phyloP scores from a whole-genome alignment of 2,797 vertebrate genomes.

The Prionace glauca region DNA sequence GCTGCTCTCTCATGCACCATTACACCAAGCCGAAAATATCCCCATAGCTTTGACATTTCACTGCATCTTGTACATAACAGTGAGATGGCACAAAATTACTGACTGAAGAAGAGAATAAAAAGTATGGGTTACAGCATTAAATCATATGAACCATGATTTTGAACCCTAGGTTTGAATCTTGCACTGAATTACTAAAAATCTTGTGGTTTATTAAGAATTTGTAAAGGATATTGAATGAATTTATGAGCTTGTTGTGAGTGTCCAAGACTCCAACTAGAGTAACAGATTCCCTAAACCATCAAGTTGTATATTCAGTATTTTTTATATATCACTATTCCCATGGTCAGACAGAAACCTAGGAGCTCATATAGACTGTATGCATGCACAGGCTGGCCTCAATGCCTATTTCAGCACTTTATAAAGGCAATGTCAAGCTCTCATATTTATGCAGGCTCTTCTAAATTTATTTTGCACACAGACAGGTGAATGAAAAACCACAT shows the following conservation, averaged over 20 bases:
- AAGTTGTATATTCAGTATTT: neutral
- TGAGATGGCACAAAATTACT: neutral
- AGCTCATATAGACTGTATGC: too few relatives aligned
- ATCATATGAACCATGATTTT: neutral
- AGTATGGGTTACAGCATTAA: neutral
- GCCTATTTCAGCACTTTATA: too few relatives aligned
- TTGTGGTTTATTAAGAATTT: neutral
- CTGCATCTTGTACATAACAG: neutral
- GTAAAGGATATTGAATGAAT: neutral
- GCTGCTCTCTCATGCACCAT: neutral
- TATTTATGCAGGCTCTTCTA: neutral
- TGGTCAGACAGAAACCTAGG: too few relatives aligned
- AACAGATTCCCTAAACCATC: neutral
- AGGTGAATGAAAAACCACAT: neutral
- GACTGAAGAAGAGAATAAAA: neutral
- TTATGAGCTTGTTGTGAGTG: neutral
- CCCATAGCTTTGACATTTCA: neutral
- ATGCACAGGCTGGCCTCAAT: too few relatives aligned
- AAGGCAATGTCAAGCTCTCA: neutral
- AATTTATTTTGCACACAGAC: neutral
- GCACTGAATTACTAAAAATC: neutral
- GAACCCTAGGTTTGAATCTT: neutral
- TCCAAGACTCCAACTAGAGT: neutral
- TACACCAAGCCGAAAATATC: neutral
- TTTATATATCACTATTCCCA: neutral